Evolutionary conservation across 2,797 vertebrate genomes (phyloP), one percentile per base, ranked within the genome.

Genomic region (Syndactyla subalaris): DNA sequence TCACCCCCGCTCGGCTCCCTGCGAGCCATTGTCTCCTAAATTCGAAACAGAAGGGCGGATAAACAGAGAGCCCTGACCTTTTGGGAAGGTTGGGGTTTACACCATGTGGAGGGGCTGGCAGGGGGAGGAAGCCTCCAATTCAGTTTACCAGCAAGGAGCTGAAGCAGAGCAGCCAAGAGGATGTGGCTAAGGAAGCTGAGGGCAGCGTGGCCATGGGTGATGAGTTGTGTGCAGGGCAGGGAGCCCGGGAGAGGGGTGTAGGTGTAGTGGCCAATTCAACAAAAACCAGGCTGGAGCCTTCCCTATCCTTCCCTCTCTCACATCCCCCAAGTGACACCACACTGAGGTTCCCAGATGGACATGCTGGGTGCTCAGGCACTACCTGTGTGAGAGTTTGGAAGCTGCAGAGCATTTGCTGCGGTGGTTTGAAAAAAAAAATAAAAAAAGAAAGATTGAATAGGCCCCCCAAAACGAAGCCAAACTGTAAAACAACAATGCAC

Each of bases 11-110:
- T 83, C 88, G 39, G 51, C 95, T 93, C 95, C 91, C 93, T 65
- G 15, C 2, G 26, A 85, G 77, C 91, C 91, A 94, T 96, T 88
- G 91, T 95, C 93, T 97, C 82, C 90, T 79, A 96, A 97, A 97
- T 95, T 91, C 19, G 22, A 97, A 97, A 80, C 91, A 90, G 78
- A 88, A 91, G 84, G 89, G 32, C 43, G 89, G 94, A 89, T 32
- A 96, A 95, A 93, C 72, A 96, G 43, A 74, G 51, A 82, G 75
- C 63, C 76, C 45, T 96, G 93, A 95, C 77, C 92, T 96, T 97
- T 97, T 38, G 95, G 81, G 94, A 96, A 97, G 92, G 94, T 94
- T 85, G 94, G 85, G 83, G 36, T 96, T 95, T 95, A 27, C 87
- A 91, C 89, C 95, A 96, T 3, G 66, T 39, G 0, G 94, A 95